Conservation (phyloP, 2,797 vertebrate species). For the Rhyacichthys aspro region DNA sequence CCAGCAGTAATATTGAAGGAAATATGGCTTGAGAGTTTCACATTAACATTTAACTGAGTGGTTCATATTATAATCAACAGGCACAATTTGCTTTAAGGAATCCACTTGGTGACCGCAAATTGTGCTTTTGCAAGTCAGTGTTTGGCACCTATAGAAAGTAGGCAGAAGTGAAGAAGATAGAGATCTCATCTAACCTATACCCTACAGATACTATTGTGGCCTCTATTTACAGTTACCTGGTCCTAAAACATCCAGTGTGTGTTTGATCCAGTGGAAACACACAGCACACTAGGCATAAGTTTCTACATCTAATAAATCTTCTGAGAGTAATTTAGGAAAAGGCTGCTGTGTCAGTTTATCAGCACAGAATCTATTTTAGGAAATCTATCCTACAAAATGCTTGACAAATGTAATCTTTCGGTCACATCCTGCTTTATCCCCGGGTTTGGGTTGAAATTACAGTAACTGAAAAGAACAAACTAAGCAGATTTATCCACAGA, state of each 20-base stretch:
- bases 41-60: constrained; percentile 48
- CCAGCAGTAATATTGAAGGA: constrained; percentile 78
- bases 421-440: constrained; percentile 41
- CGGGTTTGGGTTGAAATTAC: constrained; percentile 22
- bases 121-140: constrained; percentile 82
- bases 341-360: constrained; percentile 35
- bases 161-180: constrained; percentile 76
- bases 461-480: constrained; percentile 18
- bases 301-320: constrained; percentile 24
- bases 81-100: constrained; percentile 77
- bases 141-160: constrained; percentile 90
- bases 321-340: constrained; percentile 42
- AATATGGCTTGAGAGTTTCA: constrained; percentile 78
- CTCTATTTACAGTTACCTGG: constrained; percentile 67
- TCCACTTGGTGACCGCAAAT: constrained; percentile 78
- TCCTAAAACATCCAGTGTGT: constrained; percentile 61
- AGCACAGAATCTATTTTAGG: constrained; percentile 24
- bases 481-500: constrained; percentile 6
- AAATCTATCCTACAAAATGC: constrained; percentile 21
- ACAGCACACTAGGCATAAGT: constrained; percentile 29
- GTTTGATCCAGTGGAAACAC: constrained; percentile 60
- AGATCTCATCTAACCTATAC: constrained; percentile 51
- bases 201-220: constrained; percentile 50
- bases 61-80: constrained; percentile 66
- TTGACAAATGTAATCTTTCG: constrained; percentile 38